Conservation (phyloP, 2,797 vertebrate genomes). For the Malurus splendens region DNA sequence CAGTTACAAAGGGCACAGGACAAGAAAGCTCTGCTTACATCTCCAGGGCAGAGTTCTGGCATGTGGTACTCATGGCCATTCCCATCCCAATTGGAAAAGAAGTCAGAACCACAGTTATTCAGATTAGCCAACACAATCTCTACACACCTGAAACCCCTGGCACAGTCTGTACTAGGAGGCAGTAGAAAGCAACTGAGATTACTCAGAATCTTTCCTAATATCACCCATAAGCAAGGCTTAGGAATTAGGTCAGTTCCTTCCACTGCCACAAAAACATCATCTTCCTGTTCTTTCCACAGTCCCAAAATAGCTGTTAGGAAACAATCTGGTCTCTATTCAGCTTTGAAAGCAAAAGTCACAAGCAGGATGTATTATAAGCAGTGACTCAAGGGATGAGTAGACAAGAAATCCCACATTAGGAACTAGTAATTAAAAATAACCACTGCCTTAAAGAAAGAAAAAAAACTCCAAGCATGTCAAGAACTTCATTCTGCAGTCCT, state of each 20-base stretch:
- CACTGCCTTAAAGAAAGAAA: not conserved
- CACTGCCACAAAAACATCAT: not conserved
- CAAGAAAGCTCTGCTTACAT: not conserved
- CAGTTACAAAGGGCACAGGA: not conserved
- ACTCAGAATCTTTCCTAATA: not conserved
- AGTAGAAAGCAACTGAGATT: not conserved
- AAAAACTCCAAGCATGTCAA: not conserved
- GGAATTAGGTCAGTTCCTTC: not conserved
- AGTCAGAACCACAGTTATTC: not conserved
- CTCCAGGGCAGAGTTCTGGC: not conserved
- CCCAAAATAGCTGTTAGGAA: not conserved
- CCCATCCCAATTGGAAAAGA: not conserved
- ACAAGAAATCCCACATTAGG: not conserved
- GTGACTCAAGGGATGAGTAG: not conserved
- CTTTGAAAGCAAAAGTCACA: not conserved
- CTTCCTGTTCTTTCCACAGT: not conserved
- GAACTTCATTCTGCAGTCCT: not conserved
- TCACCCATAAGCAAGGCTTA: not conserved
- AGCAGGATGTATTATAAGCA: not conserved
- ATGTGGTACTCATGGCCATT: not conserved
- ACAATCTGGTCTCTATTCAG: not conserved
- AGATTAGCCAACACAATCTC: not conserved
- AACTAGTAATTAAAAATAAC: conserved; percentile 5
- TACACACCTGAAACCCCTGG: not conserved
- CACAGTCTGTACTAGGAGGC: not conserved